Conservation (phyloP, 1,140 invertebrate species). For the Drosophila pachea region DNA sequence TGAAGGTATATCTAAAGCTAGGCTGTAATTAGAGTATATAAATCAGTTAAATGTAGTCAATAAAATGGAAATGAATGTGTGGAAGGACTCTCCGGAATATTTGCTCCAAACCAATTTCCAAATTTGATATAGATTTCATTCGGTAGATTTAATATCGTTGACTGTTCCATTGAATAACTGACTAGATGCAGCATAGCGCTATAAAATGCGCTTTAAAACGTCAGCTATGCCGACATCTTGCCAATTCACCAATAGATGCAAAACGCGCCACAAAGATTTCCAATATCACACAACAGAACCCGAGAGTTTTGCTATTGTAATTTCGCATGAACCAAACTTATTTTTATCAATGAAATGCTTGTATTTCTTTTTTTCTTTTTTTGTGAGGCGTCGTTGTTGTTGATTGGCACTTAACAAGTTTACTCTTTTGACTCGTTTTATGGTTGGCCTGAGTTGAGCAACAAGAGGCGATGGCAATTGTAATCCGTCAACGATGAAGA, state of each 20-base stretch:
- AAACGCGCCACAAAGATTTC: slow-evolving; percentile 10
- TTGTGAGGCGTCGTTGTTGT: slow-evolving; percentile 1
- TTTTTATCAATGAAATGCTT: slow-evolving; percentile 73
- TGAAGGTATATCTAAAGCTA: too few relatives aligned
- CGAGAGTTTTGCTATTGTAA: slow-evolving; percentile 30
- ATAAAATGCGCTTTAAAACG: slow-evolving; percentile 59
- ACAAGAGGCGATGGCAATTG: slow-evolving; percentile 50
- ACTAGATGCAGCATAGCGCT: slow-evolving; percentile 79
- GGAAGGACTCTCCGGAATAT: too few relatives aligned
- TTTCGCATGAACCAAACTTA: slow-evolving; percentile 26
- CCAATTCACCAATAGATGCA: slow-evolving; percentile 73
- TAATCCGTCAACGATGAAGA: slow-evolving; percentile 75
- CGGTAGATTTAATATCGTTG: slow-evolving; percentile 22
- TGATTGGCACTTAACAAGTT: slow-evolving; percentile 59
- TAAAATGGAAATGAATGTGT: too few relatives aligned
- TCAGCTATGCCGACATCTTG: slow-evolving; percentile 79
- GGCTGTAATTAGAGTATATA: too few relatives aligned
- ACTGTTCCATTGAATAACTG: slow-evolving; percentile 77
- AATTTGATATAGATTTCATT: background rate
- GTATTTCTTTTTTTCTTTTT: slow-evolving; percentile 55
- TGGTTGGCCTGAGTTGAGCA: slow-evolving; percentile 6
- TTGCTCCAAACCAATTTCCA: too few relatives aligned
- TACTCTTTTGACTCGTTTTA: slow-evolving; percentile 27
- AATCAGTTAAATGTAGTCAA: too few relatives aligned
- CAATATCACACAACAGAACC: slow-evolving; percentile 22